phyloP scores from a whole-genome alignment of 2,113 vertebrate genomes.

The Nothobranchius kuhntae region DNA sequence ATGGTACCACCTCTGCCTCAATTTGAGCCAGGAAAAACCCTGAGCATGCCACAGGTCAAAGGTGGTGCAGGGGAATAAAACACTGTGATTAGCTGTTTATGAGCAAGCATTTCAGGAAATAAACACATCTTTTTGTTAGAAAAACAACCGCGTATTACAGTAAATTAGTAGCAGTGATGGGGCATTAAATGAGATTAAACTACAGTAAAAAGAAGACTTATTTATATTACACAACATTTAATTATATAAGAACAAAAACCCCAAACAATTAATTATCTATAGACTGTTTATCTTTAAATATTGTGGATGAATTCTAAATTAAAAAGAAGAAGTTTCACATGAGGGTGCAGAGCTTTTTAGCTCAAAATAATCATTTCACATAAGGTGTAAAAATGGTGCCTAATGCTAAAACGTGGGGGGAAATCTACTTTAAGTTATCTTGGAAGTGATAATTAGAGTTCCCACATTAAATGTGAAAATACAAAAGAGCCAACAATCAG shows the following conservation, averaged over 20 bases:
- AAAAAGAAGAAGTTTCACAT: background rate
- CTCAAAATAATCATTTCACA: conserved; percentile 44
- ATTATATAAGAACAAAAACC: too few species aligned
- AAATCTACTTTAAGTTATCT: conserved; percentile 84
- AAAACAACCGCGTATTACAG: background rate
- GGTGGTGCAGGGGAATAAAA: conserved; percentile 28
- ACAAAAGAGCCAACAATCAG: conserved; percentile 83
- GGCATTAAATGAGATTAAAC: too few species aligned
- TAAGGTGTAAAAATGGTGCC: conserved; percentile 50
- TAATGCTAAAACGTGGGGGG: conserved; percentile 69
- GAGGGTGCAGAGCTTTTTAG: conserved; percentile 30
- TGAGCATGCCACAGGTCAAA: conserved; percentile 33
- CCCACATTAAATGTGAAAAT: conserved; percentile 80
- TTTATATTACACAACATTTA: too few species aligned
- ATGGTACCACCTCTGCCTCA: too few species aligned
- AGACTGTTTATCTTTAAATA: background rate
- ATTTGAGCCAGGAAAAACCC: too few species aligned
- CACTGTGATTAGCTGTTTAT: conserved; percentile 51
- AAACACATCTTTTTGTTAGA: conserved; percentile 9
- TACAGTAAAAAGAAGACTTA: too few species aligned
- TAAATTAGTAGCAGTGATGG: background rate
- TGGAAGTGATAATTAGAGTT: conserved; percentile 90
- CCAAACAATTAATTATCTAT: background rate
- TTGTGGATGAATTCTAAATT: background rate
- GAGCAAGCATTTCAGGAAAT: conserved; percentile 30